These are phyloP conservation scores for Phalacrocorax brasilianus DNA, from an alignment of 2,113 vertebrate genomes.

Conservation along the genomic window DNA sequence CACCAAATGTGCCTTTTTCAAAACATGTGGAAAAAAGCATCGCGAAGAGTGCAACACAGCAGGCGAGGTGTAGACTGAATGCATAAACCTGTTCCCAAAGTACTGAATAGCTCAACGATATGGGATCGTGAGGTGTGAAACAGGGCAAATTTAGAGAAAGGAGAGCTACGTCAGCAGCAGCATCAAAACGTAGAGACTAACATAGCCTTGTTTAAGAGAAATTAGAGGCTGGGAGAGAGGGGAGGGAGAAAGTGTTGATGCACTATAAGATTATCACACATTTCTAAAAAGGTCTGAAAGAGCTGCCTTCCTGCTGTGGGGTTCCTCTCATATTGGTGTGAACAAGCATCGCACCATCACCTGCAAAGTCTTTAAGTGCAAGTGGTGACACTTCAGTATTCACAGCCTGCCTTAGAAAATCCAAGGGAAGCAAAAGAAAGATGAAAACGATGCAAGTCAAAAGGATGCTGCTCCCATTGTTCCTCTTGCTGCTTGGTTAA, in stretches of 20 bases:
- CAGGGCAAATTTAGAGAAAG: conserved; percentile 25
- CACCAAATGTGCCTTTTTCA: conserved; percentile 15
- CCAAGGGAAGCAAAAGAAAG: conserved; percentile 48
- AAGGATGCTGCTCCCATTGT: conserved; percentile 35
- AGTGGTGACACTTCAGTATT: conserved; percentile 55
- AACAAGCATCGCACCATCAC: conserved; percentile 50
- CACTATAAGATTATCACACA: conserved; percentile 53
- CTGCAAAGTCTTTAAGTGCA: conserved; percentile 54
- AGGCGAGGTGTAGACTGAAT: conserved; percentile 11
- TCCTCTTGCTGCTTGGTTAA: conserved; percentile 40
- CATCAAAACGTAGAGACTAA: not conserved
- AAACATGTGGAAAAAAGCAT: not conserved
- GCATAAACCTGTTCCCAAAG: conserved; percentile 4
- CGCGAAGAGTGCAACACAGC: not conserved
- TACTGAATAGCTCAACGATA: not conserved
- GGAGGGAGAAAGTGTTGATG: conserved; percentile 59
- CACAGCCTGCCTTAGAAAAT: conserved; percentile 56
- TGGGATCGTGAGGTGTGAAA: conserved; percentile 37
- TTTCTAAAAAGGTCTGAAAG: conserved; percentile 57
- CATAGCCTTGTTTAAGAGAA: conserved; percentile 34
- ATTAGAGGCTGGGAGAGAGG: conserved; percentile 45
- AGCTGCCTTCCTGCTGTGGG: conserved; percentile 56
- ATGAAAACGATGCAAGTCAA: conserved; percentile 58
- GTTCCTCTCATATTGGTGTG: conserved; percentile 50
- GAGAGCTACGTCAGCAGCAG: not conserved